Percentiles rank a stretch among this genome's conserved stretches.
Conservation (phyloP, 2,797 vertebrate genomes). For the Gila robusta region DNA sequence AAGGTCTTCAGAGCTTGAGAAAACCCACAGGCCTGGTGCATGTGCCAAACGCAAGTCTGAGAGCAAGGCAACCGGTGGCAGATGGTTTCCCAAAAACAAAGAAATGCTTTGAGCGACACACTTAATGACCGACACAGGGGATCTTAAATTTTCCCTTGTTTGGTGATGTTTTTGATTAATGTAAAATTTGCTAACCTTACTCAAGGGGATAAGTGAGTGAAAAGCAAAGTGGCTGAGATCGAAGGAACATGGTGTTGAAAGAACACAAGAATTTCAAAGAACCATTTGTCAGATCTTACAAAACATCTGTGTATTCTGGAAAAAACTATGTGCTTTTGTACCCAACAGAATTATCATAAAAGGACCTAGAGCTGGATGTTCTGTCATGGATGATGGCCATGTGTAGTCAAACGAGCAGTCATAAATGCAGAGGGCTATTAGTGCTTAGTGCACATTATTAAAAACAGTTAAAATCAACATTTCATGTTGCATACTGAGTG, state of each 20-base stretch:
- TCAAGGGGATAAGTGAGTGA: background rate
- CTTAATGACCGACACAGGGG: background rate
- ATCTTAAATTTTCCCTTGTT: background rate
- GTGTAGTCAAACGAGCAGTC: conserved; percentile 42
- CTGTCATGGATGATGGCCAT: conserved; percentile 46
- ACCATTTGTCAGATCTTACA: conserved; percentile 38
- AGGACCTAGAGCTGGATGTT: conserved; percentile 33
- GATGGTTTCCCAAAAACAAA: conserved; percentile 35
- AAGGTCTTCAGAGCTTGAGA: background rate
- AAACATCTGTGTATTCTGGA: conserved; percentile 36
- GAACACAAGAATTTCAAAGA: background rate
- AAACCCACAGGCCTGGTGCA: conserved; percentile 1
- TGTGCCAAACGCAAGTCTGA: conserved; percentile 35
- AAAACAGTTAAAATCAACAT: conserved; percentile 51
- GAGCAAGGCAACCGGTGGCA: conserved; percentile 18
- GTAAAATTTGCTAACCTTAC: background rate
- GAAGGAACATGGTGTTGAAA: conserved; percentile 18
- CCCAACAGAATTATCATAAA: conserved; percentile 26
- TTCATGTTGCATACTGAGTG: conserved; percentile 22
- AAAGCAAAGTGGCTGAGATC: conserved; percentile 19
- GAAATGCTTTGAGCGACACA: background rate
- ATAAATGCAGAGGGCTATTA: conserved; percentile 45
- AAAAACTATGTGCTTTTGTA: conserved; percentile 36
- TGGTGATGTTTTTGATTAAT: conserved; percentile 25
- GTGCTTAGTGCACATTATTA: conserved; percentile 54